Conservation (phyloP, 2,888 invertebrate genomes). For the Sipunculus nudus region DNA sequence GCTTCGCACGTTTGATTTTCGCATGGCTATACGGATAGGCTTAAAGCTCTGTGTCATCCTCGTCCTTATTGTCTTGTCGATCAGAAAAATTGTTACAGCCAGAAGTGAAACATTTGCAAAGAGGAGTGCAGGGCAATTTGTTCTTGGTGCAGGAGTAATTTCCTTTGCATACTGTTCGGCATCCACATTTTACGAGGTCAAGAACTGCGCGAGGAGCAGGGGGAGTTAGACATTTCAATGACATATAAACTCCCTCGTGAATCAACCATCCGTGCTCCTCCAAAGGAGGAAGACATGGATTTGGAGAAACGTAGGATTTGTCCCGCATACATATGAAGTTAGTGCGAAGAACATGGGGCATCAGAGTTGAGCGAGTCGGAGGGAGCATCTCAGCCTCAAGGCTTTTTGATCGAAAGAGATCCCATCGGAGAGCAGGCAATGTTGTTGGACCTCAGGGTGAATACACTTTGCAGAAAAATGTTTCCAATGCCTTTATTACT, state of each 20-base stretch:
- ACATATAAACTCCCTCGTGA: neutral
- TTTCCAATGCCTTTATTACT: neutral
- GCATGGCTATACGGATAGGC: no score
- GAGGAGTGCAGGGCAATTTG: slow-evolving; percentile 15
- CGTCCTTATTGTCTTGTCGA: no score
- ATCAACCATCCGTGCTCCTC: slow-evolving; percentile 3
- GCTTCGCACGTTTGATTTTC: no score
- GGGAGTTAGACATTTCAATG: slow-evolving; percentile 7
- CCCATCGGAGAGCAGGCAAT: slow-evolving; percentile 7
- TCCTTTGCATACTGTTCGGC: slow-evolving; percentile 10
- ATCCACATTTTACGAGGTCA: slow-evolving; percentile 19
- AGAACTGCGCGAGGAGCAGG: slow-evolving; percentile 8
- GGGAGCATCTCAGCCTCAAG: slow-evolving; percentile 17
- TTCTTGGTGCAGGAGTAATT: slow-evolving; percentile 15
- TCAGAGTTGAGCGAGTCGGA: slow-evolving; percentile 9
- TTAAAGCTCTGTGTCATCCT: no score
- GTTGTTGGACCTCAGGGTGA: slow-evolving; percentile 1
- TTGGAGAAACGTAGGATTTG: neutral
- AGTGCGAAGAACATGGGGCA: slow-evolving; percentile 1
- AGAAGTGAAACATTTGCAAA: slow-evolving; percentile 24
- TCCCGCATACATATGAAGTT: neutral
- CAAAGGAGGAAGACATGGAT: neutral
- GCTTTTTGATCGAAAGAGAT: slow-evolving; percentile 19
- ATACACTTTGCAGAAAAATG: slow-evolving; percentile 2
- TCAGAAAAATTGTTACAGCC: no score